phyloP scores from a whole-genome alignment of 2,113 vertebrate genomes.

The Odocoileus virginianus region DNA sequence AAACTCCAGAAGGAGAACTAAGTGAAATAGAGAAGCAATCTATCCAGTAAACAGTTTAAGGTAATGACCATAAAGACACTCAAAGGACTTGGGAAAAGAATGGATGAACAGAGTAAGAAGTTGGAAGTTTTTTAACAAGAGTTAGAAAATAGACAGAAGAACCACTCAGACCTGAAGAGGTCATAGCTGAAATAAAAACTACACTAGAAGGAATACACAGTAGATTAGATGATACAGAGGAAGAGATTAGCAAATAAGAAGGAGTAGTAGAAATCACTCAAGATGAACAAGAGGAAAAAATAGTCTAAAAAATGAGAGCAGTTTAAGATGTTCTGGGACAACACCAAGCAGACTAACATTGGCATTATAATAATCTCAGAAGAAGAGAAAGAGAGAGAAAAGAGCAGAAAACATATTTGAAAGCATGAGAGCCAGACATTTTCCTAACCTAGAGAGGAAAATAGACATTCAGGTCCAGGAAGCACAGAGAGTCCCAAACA shows the following conservation, averaged over 20 bases:
- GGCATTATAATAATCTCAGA: not conserved
- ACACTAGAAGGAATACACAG: accelerated
- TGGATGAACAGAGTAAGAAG: not conserved
- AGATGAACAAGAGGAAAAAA: not conserved
- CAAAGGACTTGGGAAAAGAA: not conserved
- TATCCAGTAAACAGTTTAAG: not conserved
- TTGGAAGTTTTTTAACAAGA: not conserved
- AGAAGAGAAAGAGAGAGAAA: not conserved
- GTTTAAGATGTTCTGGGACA: not conserved
- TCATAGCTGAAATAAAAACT: not conserved
- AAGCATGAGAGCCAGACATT: not conserved
- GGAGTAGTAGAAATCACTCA: not conserved
- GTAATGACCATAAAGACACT: not conserved
- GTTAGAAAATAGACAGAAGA: not conserved
- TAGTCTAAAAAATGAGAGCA: not conserved
- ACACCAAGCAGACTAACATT: not conserved
- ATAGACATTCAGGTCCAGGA: not conserved
- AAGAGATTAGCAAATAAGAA: not conserved
- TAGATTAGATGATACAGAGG: not conserved
- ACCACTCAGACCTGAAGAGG: not conserved
- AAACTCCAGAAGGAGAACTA: not conserved
- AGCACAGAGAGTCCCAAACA: not conserved
- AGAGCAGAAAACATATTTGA: not conserved
- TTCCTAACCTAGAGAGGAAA: not conserved
- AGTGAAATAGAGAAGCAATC: not conserved